Conservation (phyloP, 1,140 invertebrate species). For the Pachypeltis micranthus region DNA sequence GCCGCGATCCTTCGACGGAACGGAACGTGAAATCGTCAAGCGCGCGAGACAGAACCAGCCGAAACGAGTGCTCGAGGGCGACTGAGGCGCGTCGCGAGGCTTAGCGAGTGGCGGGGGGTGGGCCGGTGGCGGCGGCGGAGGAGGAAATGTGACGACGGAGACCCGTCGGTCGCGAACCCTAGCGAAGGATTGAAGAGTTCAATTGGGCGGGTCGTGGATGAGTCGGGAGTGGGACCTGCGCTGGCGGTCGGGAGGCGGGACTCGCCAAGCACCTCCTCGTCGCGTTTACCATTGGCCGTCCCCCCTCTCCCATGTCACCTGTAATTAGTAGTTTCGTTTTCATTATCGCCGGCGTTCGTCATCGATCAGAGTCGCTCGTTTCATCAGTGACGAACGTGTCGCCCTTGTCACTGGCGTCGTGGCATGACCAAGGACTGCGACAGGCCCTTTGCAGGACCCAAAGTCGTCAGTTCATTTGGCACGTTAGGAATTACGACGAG, state of each 20-base stretch:
- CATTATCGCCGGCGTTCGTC: conserved; percentile 9
- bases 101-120: background rate
- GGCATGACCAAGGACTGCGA: too few species aligned
- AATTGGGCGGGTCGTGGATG: background rate
- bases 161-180: conserved; percentile 10
- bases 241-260: conserved; percentile 4
- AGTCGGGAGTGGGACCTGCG: conserved; percentile 8
- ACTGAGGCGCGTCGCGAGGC: background rate
- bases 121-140: background rate
- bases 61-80: conserved; percentile 2
- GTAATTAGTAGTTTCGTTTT: conserved; percentile 10
- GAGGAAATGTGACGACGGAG: too few species aligned
- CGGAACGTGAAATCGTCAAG: background rate
- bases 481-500: too few species aligned
- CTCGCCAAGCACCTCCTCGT: conserved; percentile 6
- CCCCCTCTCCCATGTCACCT: background rate
- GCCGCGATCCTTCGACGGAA: background rate
- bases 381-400: too few species aligned
- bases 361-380: too few species aligned
- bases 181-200: background rate
- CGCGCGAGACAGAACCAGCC: background rate
- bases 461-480: too few species aligned
- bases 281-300: conserved; percentile 7
- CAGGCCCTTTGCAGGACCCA: too few species aligned
- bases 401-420: too few species aligned